Conservation (phyloP, 2,797 vertebrate species). For the Enteromius argenteus region DNA sequence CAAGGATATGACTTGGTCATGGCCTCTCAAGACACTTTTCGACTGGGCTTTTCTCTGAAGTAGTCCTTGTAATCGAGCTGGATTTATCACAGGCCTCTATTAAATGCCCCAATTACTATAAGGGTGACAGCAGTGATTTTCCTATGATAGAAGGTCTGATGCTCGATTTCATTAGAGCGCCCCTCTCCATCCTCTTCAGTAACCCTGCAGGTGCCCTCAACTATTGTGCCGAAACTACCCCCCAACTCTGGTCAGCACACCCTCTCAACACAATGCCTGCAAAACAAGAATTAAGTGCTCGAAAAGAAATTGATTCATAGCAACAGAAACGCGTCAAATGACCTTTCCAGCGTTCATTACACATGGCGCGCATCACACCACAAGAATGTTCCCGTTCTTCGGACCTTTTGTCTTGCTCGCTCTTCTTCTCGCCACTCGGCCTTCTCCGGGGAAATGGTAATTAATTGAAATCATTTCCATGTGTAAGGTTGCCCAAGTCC, state of each 20-base stretch:
- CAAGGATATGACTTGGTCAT: slow-evolving; percentile 76
- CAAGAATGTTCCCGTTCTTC: slow-evolving; percentile 76
- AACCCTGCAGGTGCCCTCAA: slow-evolving; percentile 71
- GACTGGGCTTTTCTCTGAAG: slow-evolving; percentile 73
- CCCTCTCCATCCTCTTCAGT: slow-evolving; percentile 70
- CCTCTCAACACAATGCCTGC: slow-evolving; percentile 68
- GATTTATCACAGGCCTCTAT: slow-evolving; percentile 77
- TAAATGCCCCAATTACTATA: slow-evolving; percentile 78
- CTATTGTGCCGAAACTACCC: slow-evolving; percentile 68
- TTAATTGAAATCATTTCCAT: slow-evolving; percentile 83
- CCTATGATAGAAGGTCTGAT: slow-evolving; percentile 75
- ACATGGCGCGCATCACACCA: slow-evolving; percentile 72
- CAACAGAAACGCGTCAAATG: slow-evolving; percentile 82
- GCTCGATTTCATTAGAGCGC: slow-evolving; percentile 73
- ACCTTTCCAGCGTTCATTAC: slow-evolving; percentile 81
- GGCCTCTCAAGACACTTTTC: slow-evolving; percentile 75
- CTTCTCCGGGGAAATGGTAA: slow-evolving; percentile 75
- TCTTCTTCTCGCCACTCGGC: slow-evolving; percentile 49
- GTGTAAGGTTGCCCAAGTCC: slow-evolving; percentile 74
- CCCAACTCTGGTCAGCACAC: slow-evolving; percentile 71
- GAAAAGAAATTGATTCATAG: slow-evolving; percentile 81
- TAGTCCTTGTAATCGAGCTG: slow-evolving; percentile 74
- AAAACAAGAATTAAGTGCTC: slow-evolving; percentile 78
- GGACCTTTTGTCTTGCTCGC: slow-evolving; percentile 66
- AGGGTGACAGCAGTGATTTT: slow-evolving; percentile 78